Evolutionary conservation across 1,140 invertebrate genomes (phyloP).

Genomic region (Pinna nobilis): DNA sequence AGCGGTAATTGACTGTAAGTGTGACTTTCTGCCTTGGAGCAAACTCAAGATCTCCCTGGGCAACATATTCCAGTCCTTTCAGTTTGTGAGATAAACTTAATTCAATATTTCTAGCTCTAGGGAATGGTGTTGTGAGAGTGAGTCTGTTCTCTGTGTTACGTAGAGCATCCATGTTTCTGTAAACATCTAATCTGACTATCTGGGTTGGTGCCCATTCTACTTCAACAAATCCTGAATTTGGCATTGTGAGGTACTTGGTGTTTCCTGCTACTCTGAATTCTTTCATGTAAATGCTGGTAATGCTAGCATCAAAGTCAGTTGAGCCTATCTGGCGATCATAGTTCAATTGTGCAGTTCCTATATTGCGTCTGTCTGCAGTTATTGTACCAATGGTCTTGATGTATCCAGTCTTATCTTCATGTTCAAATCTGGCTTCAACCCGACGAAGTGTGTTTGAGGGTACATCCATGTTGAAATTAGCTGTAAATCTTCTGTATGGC

Average conservation of each 20-base stretch:
- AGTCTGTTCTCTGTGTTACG: slow-evolving; percentile 34
- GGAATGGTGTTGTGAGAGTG: slow-evolving; percentile 44
- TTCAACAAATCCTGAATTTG: slow-evolving; percentile 37
- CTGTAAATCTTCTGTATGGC: slow-evolving; percentile 11
- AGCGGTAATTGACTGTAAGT: slow-evolving; percentile 18
- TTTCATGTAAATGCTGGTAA: slow-evolving; percentile 36
- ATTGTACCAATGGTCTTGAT: slow-evolving; percentile 28
- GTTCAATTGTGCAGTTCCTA: slow-evolving; percentile 39
- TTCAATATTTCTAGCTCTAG: slow-evolving; percentile 17
- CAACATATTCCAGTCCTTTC: slow-evolving; percentile 42
- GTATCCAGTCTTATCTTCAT: slow-evolving; percentile 46
- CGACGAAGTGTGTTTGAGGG: slow-evolving; percentile 20
- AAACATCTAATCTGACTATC: slow-evolving; percentile 18
- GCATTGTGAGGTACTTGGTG: slow-evolving; percentile 42
- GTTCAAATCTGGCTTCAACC: slow-evolving; percentile 33
- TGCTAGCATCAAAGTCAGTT: slow-evolving; percentile 29
- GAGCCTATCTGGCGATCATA: slow-evolving; percentile 26
- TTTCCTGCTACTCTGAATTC: slow-evolving; percentile 44
- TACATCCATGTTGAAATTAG: slow-evolving; percentile 30
- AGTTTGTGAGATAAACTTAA: slow-evolving; percentile 30
- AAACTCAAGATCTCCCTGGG: slow-evolving; percentile 28
- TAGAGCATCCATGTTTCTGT: slow-evolving; percentile 30
- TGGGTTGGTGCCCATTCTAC: slow-evolving; percentile 37
- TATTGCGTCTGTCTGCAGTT: slow-evolving; percentile 42
- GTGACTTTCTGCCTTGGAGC: slow-evolving; percentile 37